Evolutionary conservation across 1,140 invertebrate species (phyloP), one percentile per base, ranked within the genome.

Genomic region (Branchinecta lindahli): DNA sequence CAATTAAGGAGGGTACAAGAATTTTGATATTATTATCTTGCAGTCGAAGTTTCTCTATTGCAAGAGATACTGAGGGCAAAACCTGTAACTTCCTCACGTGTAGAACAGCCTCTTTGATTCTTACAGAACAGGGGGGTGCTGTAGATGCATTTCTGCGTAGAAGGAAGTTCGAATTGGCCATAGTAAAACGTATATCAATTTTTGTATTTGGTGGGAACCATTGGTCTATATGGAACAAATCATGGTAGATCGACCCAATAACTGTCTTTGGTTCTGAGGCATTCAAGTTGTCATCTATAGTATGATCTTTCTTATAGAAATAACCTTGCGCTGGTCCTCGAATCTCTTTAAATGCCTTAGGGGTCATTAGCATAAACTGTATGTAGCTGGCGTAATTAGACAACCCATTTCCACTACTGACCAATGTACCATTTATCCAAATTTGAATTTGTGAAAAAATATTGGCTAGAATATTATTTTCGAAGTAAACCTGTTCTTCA

Each of bases 311-410:
- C n/a, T 52, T 52, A 52, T n/a, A 52, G 9, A 9, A 9, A 52
- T 52, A 52, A 9, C 47, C 47, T 9, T 9, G 9, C 9, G 47
- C 47, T 52, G n/a, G n/a, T 9, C 47, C 47, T 52, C 47, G 9
- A 9, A 9, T 9, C n/a, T 52, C n/a, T n/a, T 52, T 9, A 52
- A 9, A 52, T 9, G 9, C 9, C 47, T 52, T 52, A 9, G 47
- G 47, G n/a, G 47, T 52, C 47, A 52, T 52, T n/a, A 52, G 47
- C 47, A 52, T 52, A n/a, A 52, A 52, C n/a, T 52, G 47, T 9
- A 9, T 52, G 47, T 52, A 52, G n/a, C 47, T 52, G 9, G 47
- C 47, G n/a, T 52, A 52, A n/a, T 52, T 52, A 9, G 47, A 52
- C 9, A 52, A n/a, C 9, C n/a, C n/a, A n/a, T 52, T 52, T 9